A percentile compares a stretch with the other conserved stretches of the same genome.
Conservation (phyloP, 2,888 invertebrate species). For the Pedicia rivosa region DNA sequence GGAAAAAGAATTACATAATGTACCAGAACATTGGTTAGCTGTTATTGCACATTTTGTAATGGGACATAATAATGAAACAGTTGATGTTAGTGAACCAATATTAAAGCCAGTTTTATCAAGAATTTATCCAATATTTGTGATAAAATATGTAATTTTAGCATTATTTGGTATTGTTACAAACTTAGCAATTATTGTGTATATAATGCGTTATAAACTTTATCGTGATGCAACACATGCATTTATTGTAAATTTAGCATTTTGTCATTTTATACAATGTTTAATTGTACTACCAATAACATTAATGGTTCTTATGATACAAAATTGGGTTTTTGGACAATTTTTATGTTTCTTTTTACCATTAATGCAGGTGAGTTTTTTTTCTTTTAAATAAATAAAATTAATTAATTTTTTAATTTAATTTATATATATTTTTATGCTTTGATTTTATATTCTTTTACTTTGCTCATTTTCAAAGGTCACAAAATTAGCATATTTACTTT, state of each 20-base stretch:
- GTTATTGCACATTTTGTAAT: slow-evolving; percentile 24
- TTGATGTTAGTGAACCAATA: slow-evolving; percentile 42
- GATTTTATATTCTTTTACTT: not conserved
- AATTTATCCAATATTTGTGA: slow-evolving; percentile 43
- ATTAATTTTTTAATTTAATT: not conserved
- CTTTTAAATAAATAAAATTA: slow-evolving; percentile 4
- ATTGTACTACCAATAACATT: slow-evolving; percentile 51
- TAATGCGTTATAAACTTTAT: slow-evolving; percentile 36
- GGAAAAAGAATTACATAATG: slow-evolving; percentile 20
- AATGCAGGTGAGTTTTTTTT: slow-evolving; percentile 40
- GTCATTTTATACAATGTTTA: slow-evolving; percentile 48
- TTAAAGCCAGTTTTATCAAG: slow-evolving; percentile 37
- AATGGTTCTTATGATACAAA: slow-evolving; percentile 48
- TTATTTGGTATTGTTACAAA: slow-evolving; percentile 40
- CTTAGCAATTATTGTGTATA: slow-evolving; percentile 38
- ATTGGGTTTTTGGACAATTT: slow-evolving; percentile 57
- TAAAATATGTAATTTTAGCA: slow-evolving; percentile 42
- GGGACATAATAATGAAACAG: slow-evolving; percentile 26
- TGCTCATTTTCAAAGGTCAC: too few relatives aligned
- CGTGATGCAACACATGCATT: slow-evolving; percentile 47
- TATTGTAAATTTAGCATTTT: slow-evolving; percentile 46
- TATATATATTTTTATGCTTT: slow-evolving; percentile 4
- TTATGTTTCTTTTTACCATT: slow-evolving; percentile 56
- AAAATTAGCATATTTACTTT: too few relatives aligned
- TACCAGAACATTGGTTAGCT: slow-evolving; percentile 17